Base-by-base conservation (phyloP, 2,797 vertebrate species). In the Capromys pilorides region DNA sequence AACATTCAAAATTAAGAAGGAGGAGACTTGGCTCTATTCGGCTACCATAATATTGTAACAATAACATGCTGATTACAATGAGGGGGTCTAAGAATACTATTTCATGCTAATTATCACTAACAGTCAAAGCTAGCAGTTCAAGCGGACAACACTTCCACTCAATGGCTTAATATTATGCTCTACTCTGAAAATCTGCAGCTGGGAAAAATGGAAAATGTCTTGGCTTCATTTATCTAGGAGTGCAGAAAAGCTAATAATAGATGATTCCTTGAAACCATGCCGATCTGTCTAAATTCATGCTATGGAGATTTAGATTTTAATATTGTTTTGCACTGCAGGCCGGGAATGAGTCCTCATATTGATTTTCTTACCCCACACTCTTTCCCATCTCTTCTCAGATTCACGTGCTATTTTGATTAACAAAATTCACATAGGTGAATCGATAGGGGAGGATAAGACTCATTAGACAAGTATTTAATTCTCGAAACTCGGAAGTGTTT, bases 51-150 rank as follows among this genome's bases (percentile, higher is more conserved):
- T 94, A 96, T 90, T 95, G 45, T 71, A 97, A 97, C 97, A 97
- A 97, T 97, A 93, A 88, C 91, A 89, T 80, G 79, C 96, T 97
- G 97, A 97, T 97, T 97, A 96, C 87, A 96, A 96, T 28, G 86
- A 94, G 86, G 64, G 64, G 54, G 59, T 81, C 86, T 95, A 88
- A 94, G 91, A 94, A 94, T 93, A 61, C 86, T 91, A 89, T 96
- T 97, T 94, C 36, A 88, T 39, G 78, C 85, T 97, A 95, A 97
- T 96, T 97, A 88, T 81, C 95, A 64, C 86, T 88, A 94, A 81
- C 95, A 86, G 93, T 92, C 97, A 94, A 97, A 97, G 86, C 79
- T 86, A 62, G 66, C 87, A 86, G 89, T 85, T 86, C 80, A 96
- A 83, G 73, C 1, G 4, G 78, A 87, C 96, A 96, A 90, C 93